Evolutionary conservation across 1,140 invertebrate genomes (phyloP), one percentile per base, ranked within the genome.

Genomic region (Neodiprion pinetum): DNA sequence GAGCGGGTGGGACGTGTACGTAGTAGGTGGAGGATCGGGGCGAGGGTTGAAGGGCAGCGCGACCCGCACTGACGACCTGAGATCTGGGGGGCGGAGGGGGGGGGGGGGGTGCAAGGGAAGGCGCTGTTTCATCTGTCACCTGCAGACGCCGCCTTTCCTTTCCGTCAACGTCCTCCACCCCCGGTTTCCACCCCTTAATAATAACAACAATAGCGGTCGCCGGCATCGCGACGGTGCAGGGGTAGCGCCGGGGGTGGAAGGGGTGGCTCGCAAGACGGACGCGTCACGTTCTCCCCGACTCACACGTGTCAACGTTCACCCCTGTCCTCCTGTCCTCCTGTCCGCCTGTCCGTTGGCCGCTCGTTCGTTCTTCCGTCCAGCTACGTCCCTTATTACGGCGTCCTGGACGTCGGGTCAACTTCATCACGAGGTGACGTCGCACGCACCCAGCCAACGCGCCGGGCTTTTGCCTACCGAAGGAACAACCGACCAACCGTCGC

Each of bases 91-190:
- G n/a, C 61, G 10, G 47, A 8, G 72, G 78, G 76, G 47, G 17
- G 72, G 78, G 76, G 76, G 67, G 80, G 80, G 78, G 70, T 5
- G 28, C 28, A 80, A 82, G 84, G 81, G 75, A 81, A 79, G 9
- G 81, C 80, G 83, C 83, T 83, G 85, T 86, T 87, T 87, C 85
- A 88, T 87, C 85, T 87, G 87, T 87, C 86, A 88, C 86, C 85
- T 88, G 86, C 87, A 88, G 87, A 88, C 86, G 86, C 86, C 85
- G 86, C 84, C 86, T 87, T 61, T 88, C 84, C 86, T 88, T 88
- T 88, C 85, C 86, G 86, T 88, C 86, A 88, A 86, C 86, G 80
- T 85, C 81, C 81, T 83, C 67, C 17, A 7, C 67, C 14, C 76
- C 78, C 76, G 72, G 66, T 66, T 78, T 72, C 78, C 80, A 82